These are phyloP conservation scores for Lagopus muta DNA, from an alignment of 2,113 vertebrate species.

Conservation along the genomic window DNA sequence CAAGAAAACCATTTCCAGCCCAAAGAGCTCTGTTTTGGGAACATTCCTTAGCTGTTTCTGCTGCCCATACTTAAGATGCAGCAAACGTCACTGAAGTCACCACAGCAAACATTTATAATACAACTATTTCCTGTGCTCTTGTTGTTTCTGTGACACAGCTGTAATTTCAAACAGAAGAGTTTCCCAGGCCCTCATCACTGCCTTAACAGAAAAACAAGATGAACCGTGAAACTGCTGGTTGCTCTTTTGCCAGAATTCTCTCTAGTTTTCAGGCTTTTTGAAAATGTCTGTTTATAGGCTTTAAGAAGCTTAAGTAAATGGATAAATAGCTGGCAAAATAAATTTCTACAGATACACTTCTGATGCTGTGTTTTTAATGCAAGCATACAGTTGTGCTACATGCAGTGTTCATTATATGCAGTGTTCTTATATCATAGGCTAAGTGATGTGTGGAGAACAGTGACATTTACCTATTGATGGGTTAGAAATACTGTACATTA, in stretches of 20 bases:
- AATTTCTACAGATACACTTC: not conserved
- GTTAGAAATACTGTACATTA: not conserved
- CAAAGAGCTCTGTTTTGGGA: not conserved
- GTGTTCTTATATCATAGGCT: not conserved
- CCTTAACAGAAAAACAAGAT: not conserved
- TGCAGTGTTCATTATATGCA: not conserved
- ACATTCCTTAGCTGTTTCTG: not conserved
- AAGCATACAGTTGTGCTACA: not conserved
- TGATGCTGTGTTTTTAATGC: not conserved
- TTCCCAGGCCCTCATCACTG: not conserved
- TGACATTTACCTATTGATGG: not conserved
- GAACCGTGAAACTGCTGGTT: not conserved
- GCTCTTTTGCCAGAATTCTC: not conserved
- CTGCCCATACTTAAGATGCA: not conserved
- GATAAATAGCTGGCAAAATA: not conserved
- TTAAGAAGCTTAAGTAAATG: not conserved
- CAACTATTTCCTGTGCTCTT: not conserved
- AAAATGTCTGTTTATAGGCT: not conserved
- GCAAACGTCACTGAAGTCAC: not conserved
- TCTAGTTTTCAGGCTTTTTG: not conserved
- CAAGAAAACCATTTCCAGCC: not conserved
- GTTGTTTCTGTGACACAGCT: slow-evolving; percentile 1
- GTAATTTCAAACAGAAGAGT: slow-evolving; percentile 22
- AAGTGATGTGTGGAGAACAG: not conserved
- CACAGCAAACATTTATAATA: not conserved